Evolutionary conservation across 2,113 vertebrate species (phyloP), one percentile per base, ranked within the genome.

Genomic region (Pomatorhinus ruficollis): DNA sequence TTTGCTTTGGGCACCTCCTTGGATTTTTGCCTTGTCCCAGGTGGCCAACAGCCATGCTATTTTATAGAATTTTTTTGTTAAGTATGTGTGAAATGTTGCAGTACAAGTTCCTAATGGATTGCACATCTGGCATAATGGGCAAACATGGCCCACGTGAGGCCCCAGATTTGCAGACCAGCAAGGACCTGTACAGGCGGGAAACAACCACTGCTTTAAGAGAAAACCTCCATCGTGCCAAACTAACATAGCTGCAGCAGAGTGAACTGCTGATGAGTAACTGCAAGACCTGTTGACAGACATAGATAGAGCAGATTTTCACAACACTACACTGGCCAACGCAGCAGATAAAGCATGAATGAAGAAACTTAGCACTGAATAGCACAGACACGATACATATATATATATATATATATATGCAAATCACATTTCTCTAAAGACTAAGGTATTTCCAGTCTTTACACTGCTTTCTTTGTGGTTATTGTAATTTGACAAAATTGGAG

Each of bases 21-120:
- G 8, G 66, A 95, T 80, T 82, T 56, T 40, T 22, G 50, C 78
- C 64, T 87, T 88, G 56, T 69, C 70, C n/a, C 80, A 93, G 81
- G 65, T n/a, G 50, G 78, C 57, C 37, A 33, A 61, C 17, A 63
- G 17, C 68, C 64, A 40, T 5, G 18, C 35, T 39, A 27, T 74
- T 93, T 89, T 69, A 57, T 11, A 65, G 53, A 75, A 57, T 45
- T 24, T 20, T 64, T 89, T 42, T 42, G 21, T 80, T 79, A 83
- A 53, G 37, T 45, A 91, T 24, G 44, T 59, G 79, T 82, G 72
- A 87, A 89, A 40, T 10, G 31, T 70, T 88, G 31, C n/a, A 83
- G 14, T 14, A 28, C 21, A 82, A 79, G 57, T 11, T 83, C 42
- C n/a, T 89, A 83, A 90, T 16, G 23, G 64, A 45, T 56, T 60